Conservation (phyloP, 2,888 invertebrate species). For the Apamea monoglypha region DNA sequence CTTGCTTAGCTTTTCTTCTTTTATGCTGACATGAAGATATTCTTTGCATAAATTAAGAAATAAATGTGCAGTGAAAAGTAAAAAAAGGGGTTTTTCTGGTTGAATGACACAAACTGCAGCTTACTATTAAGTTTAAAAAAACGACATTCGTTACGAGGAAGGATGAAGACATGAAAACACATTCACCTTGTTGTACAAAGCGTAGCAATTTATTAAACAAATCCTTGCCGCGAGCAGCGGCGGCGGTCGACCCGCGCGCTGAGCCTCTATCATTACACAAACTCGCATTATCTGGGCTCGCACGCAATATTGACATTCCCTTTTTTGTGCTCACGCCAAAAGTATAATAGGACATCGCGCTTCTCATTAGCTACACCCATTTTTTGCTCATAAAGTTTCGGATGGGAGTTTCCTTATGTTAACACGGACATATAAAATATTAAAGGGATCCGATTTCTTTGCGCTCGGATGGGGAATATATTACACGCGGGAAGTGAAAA, state of each 20-base stretch:
- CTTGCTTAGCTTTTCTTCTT: conserved; percentile 41
- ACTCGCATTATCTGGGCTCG: conserved; percentile 71
- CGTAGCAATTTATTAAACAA: conserved; percentile 69
- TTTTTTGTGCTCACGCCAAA: conserved; percentile 73
- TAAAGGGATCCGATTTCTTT: conserved; percentile 69
- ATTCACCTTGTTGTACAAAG: conserved; percentile 60
- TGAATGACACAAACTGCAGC: neutral
- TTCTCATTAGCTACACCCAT: conserved; percentile 74
- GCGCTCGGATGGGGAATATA: conserved; percentile 58
- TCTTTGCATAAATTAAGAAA: conserved; percentile 10
- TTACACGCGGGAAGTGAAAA: conserved; percentile 52
- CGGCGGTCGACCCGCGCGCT: conserved; percentile 45
- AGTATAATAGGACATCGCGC: conserved; percentile 73
- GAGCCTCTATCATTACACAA: conserved; percentile 71
- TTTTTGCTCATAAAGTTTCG: conserved; percentile 74
- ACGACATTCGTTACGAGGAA: conserved; percentile 14
- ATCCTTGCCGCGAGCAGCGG: conserved; percentile 60
- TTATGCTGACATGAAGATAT: conserved; percentile 21
- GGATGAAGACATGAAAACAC: conserved; percentile 63
- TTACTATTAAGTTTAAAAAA: conserved; percentile 20
- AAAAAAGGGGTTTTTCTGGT: neutral
- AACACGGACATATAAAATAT: conserved; percentile 73
- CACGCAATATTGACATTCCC: conserved; percentile 81
- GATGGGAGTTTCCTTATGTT: conserved; percentile 70
- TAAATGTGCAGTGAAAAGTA: neutral